phyloP scores from a whole-genome alignment of 2,113 vertebrate genomes.

The Chitala chitala region DNA sequence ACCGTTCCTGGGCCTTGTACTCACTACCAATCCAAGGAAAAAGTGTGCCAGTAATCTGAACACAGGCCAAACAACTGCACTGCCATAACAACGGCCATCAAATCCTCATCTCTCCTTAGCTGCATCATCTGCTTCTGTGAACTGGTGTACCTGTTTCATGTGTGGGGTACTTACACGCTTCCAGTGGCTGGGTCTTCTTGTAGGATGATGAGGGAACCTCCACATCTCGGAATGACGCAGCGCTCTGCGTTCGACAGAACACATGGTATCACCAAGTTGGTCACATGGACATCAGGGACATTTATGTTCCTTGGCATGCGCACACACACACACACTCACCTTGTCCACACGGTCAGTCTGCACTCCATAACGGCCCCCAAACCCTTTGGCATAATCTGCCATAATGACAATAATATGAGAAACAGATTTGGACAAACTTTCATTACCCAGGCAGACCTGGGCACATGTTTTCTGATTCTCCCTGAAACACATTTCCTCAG shows the following conservation, averaged over 20 bases:
- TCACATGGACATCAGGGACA: not conserved
- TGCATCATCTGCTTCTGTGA: not conserved
- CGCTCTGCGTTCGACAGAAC: conserved; percentile 58
- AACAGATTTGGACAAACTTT: not conserved
- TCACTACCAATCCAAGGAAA: too few species aligned
- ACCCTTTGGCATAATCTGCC: conserved; percentile 85
- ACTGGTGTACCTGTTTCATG: too few species aligned
- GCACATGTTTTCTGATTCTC: not conserved
- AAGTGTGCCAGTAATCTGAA: too few species aligned
- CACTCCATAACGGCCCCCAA: conserved; percentile 84
- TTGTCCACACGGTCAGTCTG: conserved; percentile 87
- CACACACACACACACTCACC: conserved; percentile 62
- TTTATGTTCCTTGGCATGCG: too few species aligned
- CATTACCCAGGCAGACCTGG: too few species aligned
- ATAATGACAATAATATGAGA: not conserved
- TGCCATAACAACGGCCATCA: too few species aligned
- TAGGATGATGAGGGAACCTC: conserved; percentile 72
- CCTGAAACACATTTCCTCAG: not conserved
- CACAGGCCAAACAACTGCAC: too few species aligned
- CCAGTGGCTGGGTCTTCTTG: conserved; percentile 74
- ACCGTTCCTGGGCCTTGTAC: too few species aligned
- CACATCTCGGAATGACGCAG: conserved; percentile 75
- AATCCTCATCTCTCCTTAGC: not conserved
- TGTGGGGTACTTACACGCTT: conserved; percentile 70
- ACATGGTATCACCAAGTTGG: not conserved